Percentiles rank a stretch among this genome's conserved stretches.
These are phyloP conservation scores for Odontamblyopus lacepedii DNA, from an alignment of 2,797 vertebrate genomes.

Conservation along the genomic window DNA sequence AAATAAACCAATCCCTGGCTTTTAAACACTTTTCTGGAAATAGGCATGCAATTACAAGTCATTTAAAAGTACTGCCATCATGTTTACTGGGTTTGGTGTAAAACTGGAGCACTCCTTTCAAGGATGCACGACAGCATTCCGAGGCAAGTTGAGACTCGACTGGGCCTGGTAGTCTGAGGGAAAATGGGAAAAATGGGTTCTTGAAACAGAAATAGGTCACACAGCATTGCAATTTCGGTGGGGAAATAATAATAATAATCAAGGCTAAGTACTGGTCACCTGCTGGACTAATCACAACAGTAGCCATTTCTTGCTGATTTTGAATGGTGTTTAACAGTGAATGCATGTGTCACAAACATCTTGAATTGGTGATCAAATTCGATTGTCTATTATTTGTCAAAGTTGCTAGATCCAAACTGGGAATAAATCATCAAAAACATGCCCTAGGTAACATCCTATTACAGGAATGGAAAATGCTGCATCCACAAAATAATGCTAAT, in stretches of 20 bases:
- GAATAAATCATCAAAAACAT: constrained; percentile 46
- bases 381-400: constrained; percentile 24
- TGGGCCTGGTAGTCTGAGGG: constrained; percentile 27
- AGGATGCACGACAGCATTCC: constrained; percentile 63
- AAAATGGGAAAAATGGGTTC: constrained; percentile 57
- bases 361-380: neutral
- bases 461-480: constrained; percentile 30
- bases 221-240: constrained; percentile 23
- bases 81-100: constrained; percentile 7
- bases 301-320: constrained; percentile 1
- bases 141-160: constrained; percentile 61
- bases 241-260: constrained; percentile 6
- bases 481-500: neutral
- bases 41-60: constrained; percentile 11
- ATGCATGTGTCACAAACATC: neutral
- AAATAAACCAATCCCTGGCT: neutral
- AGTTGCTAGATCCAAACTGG: constrained; percentile 33
- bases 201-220: constrained; percentile 45
- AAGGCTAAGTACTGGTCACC: constrained; percentile 17
- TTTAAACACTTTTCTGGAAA: constrained; percentile 15
- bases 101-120: constrained; percentile 26
- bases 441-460: constrained; percentile 39
- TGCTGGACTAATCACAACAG: constrained; percentile 17
- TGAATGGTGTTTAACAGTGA: constrained; percentile 2
- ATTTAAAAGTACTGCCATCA: constrained; percentile 2